These are phyloP conservation scores for Drosophila robusta DNA, from an alignment of 2,888 invertebrate species.

Conservation along the genomic window DNA sequence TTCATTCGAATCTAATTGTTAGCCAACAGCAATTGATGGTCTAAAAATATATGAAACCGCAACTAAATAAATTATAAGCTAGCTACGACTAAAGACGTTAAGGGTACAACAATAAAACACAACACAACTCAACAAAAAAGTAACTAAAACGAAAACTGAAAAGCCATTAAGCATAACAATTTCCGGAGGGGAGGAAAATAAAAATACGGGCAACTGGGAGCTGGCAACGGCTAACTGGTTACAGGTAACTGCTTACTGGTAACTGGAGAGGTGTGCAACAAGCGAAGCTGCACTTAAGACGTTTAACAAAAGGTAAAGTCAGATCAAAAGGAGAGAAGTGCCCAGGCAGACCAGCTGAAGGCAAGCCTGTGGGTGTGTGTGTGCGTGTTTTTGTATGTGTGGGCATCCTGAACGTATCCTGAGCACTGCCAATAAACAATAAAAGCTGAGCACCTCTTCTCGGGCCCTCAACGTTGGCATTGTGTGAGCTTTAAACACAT, in stretches of 20 bases:
- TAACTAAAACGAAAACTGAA: slow-evolving; percentile 42
- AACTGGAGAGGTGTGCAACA: slow-evolving; percentile 60
- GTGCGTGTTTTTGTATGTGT: slow-evolving; percentile 9
- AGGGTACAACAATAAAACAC: neutral
- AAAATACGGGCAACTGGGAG: slow-evolving; percentile 20
- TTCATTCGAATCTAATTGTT: slow-evolving; percentile 16
- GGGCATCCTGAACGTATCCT: slow-evolving; percentile 25
- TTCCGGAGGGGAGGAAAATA: slow-evolving; percentile 57
- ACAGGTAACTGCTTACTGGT: slow-evolving; percentile 4
- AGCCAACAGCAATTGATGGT: slow-evolving; percentile 19
- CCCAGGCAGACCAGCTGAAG: slow-evolving; percentile 20
- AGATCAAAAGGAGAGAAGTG: slow-evolving; percentile 46
- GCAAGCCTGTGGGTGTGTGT: neutral
- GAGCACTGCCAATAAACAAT: slow-evolving; percentile 69
- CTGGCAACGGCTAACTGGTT: neutral
- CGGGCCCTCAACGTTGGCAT: slow-evolving; percentile 36
- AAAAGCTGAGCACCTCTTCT: slow-evolving; percentile 63
- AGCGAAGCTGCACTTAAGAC: slow-evolving; percentile 72
- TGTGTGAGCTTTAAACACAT: slow-evolving; percentile 75
- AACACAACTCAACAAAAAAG: slow-evolving; percentile 6
- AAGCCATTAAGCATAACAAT: slow-evolving; percentile 75
- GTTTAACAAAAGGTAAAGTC: slow-evolving; percentile 60
- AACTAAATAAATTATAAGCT: slow-evolving; percentile 61
- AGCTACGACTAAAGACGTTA: slow-evolving; percentile 32
- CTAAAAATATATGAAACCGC: slow-evolving; percentile 17